phyloP scores from a whole-genome alignment of 2,888 invertebrate species.

The Bugulina stolonifera region DNA sequence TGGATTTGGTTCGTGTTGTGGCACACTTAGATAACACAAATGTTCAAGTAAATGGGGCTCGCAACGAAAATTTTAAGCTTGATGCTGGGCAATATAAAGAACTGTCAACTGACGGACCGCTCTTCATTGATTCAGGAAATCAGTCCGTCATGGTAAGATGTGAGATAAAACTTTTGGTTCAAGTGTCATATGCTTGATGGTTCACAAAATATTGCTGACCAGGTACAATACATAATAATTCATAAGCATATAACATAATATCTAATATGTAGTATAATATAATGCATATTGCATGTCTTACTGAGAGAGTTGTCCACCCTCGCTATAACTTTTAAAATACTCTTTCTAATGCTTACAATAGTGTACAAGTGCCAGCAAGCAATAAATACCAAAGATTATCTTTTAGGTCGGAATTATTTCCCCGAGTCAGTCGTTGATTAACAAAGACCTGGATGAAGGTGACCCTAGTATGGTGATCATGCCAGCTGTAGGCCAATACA shows the following conservation, averaged over 20 bases:
- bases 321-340: too few relatives aligned
- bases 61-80: neutral
- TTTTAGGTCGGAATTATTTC: constrained; percentile 9
- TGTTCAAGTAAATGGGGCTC: neutral
- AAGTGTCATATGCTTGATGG: too few relatives aligned
- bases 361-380: too few relatives aligned
- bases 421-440: neutral
- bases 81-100: constrained; percentile 13
- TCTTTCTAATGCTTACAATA: too few relatives aligned
- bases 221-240: too few relatives aligned
- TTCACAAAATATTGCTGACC: too few relatives aligned
- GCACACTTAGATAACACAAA: constrained; percentile 3
- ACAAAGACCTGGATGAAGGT: constrained; percentile 1
- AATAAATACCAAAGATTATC: too few relatives aligned
- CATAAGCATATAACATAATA: too few relatives aligned
- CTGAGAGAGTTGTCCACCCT: too few relatives aligned
- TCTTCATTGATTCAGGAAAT: constrained; percentile 8
- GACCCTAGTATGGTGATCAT: constrained; percentile 21
- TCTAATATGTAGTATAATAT: too few relatives aligned
- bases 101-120: neutral
- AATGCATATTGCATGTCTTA: too few relatives aligned
- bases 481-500: constrained; percentile 11
- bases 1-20: neutral
- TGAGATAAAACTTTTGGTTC: too few relatives aligned
- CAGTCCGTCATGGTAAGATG: constrained; percentile 13